A percentile compares a stretch with the other conserved stretches of the same genome.
These are phyloP conservation scores for Mesembrinibis cayennensis DNA, from an alignment of 2,113 vertebrate genomes.

Conservation along the genomic window DNA sequence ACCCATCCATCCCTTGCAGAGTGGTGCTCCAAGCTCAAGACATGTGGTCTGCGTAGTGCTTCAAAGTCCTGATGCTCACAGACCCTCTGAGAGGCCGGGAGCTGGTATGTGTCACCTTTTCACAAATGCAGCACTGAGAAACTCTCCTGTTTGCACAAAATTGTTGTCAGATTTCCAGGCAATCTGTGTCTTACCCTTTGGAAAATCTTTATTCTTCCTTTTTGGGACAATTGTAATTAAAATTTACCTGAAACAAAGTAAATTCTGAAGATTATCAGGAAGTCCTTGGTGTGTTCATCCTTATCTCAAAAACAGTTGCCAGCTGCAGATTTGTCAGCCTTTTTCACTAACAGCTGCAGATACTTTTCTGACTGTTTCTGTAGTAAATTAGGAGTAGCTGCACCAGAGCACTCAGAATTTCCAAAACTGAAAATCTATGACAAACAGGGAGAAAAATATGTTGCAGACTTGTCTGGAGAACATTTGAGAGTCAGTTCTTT, in stretches of 20 bases:
- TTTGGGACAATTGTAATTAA: not conserved
- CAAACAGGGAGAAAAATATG: not conserved
- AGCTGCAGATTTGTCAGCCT: not conserved
- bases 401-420: not conserved
- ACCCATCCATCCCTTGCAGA: not conserved
- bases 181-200: not conserved
- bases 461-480: not conserved
- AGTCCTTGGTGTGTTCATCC: not conserved
- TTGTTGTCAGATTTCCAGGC: no score
- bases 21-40: not conserved
- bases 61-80: not conserved
- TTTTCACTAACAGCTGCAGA: not conserved
- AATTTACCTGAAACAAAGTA: not conserved
- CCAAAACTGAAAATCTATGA: not conserved
- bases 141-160: not conserved
- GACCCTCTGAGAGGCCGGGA: not conserved
- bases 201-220: not conserved
- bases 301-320: not conserved
- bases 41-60: accelerated
- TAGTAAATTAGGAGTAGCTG: not conserved
- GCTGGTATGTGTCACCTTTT: not conserved
- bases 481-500: not conserved
- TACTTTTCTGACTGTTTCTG: not conserved
- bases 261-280: not conserved
- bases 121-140: not conserved